phyloP scores from a whole-genome alignment of 2,888 invertebrate species.

The Trichopoda pennipes region DNA sequence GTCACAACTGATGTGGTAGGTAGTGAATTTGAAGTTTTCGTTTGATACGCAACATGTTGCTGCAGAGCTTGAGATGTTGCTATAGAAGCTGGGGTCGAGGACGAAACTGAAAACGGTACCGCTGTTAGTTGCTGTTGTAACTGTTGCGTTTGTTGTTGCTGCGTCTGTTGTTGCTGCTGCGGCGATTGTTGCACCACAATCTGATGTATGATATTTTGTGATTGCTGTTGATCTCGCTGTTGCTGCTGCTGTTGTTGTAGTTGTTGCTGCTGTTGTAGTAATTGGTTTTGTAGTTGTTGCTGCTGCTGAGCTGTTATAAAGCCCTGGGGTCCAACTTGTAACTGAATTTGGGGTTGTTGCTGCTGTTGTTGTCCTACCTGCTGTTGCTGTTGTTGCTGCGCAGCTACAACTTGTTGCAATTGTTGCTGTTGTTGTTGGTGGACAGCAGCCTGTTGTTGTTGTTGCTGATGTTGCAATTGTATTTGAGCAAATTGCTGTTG shows the following conservation, averaged over 20 bases:
- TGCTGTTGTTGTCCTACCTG: constrained; percentile 80
- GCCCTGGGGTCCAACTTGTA: constrained; percentile 63
- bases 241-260: constrained; percentile 79
- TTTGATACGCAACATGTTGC: constrained; percentile 75
- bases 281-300: constrained; percentile 74
- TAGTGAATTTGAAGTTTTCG: constrained; percentile 74
- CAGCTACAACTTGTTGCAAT: constrained; percentile 67
- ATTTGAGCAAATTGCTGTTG: constrained; percentile 76
- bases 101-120: constrained; percentile 77
- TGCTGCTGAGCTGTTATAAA: constrained; percentile 72
- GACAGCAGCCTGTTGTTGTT: constrained; percentile 71
- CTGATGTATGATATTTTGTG: constrained; percentile 81
- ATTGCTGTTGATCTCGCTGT: constrained; percentile 81
- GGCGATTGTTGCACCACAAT: constrained; percentile 76
- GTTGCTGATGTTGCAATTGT: constrained; percentile 77
- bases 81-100: constrained; percentile 76
- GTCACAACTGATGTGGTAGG: constrained; percentile 78
- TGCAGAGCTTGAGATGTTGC: constrained; percentile 75
- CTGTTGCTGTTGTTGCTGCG: constrained; percentile 78
- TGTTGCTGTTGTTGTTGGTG: constrained; percentile 76
- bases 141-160: constrained; percentile 70
- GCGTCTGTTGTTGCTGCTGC: constrained; percentile 82
- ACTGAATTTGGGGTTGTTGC: constrained; percentile 77
- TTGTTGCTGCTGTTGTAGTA: constrained; percentile 79
- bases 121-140: constrained; percentile 75